Conservation (phyloP, 2,113 vertebrate genomes). For the Gasterosteus nipponicus region DNA sequence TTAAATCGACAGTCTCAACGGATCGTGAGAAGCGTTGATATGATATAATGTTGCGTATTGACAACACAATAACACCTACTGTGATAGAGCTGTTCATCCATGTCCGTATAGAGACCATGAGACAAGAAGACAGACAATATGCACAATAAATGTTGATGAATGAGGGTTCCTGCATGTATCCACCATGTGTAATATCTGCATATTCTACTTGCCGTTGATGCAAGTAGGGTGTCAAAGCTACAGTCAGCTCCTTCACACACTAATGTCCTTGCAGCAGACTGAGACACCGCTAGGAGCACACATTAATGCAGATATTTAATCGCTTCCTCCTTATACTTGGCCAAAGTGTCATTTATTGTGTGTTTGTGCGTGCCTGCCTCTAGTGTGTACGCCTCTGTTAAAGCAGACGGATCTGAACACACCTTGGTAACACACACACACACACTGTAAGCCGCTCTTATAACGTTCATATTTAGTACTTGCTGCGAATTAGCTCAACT, state of each 20-base stretch:
- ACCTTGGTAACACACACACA: conserved; percentile 3
- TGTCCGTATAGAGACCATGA: neutral
- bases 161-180: neutral
- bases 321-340: conserved; percentile 22
- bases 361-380: neutral
- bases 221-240: neutral
- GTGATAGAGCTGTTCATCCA: neutral
- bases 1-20: neutral
- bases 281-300: neutral
- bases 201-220: neutral
- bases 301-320: conserved; percentile 12
- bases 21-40: neutral
- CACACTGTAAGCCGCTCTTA: conserved; percentile 44
- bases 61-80: neutral
- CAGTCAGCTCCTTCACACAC: conserved; percentile 8
- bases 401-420: neutral
- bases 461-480: conserved; percentile 57
- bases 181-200: neutral
- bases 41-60: neutral
- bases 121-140: neutral
- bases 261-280: neutral
- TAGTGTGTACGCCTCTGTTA: neutral
- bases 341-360: conserved; percentile 55
- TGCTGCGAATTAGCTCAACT: conserved; percentile 65
- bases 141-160: neutral